Percentiles rank a stretch among this genome's conserved stretches.
Conservation (phyloP, 1,140 invertebrate species). For the Brachionus koreanus region DNA sequence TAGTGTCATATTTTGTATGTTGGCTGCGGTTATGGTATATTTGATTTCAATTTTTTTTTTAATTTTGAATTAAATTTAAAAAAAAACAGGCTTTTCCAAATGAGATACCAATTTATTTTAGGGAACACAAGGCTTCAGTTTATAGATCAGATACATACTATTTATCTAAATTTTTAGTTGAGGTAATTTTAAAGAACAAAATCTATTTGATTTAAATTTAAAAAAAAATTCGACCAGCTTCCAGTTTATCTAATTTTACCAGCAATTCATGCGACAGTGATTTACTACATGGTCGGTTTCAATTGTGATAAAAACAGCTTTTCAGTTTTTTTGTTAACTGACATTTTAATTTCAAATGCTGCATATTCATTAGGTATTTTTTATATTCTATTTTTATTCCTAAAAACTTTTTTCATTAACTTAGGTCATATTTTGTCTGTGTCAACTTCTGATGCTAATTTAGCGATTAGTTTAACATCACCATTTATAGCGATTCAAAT, state of each 20-base stretch:
- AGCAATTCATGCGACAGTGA: background rate
- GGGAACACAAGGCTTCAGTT: background rate
- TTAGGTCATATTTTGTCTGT: slow-evolving; percentile 10
- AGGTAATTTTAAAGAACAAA: background rate
- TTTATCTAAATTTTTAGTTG: slow-evolving; percentile 25
- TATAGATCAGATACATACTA: slow-evolving; percentile 44
- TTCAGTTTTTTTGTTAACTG: slow-evolving; percentile 5
- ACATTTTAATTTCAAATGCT: background rate
- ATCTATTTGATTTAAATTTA: background rate
- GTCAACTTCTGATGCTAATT: background rate
- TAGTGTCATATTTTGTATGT: slow-evolving; percentile 25
- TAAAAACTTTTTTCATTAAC: background rate
- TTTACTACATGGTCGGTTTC: slow-evolving; percentile 43
- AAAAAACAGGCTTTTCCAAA: slow-evolving; percentile 39
- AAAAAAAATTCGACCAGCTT: background rate
- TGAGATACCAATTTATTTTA: slow-evolving; percentile 28
- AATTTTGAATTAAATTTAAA: background rate
- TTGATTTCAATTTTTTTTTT: background rate
- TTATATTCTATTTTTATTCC: background rate
- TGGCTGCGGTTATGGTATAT: slow-evolving; percentile 33
- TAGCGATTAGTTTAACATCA: background rate
- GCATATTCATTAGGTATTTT: background rate
- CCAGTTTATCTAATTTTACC: slow-evolving; percentile 19
- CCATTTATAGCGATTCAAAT: slow-evolving; percentile 20
- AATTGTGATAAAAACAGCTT: slow-evolving; percentile 22